Conservation (phyloP, 2,888 invertebrate genomes). For the Papilio demoleus region DNA sequence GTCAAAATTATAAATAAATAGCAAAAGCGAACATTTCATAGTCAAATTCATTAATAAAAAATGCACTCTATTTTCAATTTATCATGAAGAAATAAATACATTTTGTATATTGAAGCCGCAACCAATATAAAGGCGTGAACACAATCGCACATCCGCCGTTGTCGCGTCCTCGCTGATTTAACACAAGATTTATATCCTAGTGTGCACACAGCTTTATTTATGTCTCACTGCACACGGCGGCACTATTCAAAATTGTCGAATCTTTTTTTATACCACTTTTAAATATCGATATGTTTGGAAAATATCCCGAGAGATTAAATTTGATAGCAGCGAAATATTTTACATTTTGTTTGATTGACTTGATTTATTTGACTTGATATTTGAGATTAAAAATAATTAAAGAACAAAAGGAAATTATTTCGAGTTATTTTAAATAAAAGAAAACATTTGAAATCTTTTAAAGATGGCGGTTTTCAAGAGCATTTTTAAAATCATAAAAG, state of each 20-base stretch:
- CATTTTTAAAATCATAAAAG: background rate
- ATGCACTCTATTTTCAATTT: background rate
- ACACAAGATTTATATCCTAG: constrained; percentile 24
- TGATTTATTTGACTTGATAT: no score
- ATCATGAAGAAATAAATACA: constrained; percentile 16
- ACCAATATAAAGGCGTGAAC: constrained; percentile 1
- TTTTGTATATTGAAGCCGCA: constrained; percentile 1
- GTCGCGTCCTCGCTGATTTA: constrained; percentile 13
- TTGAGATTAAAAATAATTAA: no score
- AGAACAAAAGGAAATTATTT: no score
- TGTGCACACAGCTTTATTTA: constrained; percentile 13
- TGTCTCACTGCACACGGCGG: constrained; percentile 14
- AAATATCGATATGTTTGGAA: constrained; percentile 1
- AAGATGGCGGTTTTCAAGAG: background rate
- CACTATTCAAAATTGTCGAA: background rate
- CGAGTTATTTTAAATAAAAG: no score
- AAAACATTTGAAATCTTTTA: no score
- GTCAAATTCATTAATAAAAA: no score
- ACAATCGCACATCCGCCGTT: constrained; percentile 19
- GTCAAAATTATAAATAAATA: no score
- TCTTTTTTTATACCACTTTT: constrained; percentile 5
- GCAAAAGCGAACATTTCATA: no score
- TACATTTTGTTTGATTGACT: background rate
- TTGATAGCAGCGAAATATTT: background rate
- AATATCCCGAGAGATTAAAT: background rate